Evolutionary conservation across 2,797 vertebrate genomes (phyloP), one percentile per base, ranked within the genome.

Genomic region (Pterois miles): DNA sequence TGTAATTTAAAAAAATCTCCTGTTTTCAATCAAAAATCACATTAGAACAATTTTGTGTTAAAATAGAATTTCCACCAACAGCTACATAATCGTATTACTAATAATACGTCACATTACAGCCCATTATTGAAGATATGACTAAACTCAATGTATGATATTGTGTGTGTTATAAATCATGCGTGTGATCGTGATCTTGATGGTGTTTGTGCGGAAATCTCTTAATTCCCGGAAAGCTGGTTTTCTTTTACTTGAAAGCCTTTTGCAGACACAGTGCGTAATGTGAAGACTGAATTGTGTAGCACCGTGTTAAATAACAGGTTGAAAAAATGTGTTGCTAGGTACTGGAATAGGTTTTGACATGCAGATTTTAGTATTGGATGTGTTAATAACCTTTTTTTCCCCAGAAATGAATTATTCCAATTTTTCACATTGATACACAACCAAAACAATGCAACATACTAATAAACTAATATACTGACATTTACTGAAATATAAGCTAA

Each of bases 221-320:
- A 31, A 76, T 76, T 77, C 53, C 66, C 27, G 34, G 85, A 89
- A 84, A 78, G 56, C 66, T 34, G 57, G 38, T 75, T 43, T 43
- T 84, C 67, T 18, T 70, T 73, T 10, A 38, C 16, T 52, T 48
- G 16, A 60, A 65, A 76, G 54, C 6, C 25, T 59, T 74, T 65
- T 58, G 33, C 6, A 10, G n/a, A 71, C 31, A 53, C 71, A 62
- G 53, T 46, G 33, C 27, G 65, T 56, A 0, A 9, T 46, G 64
- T 54, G 64, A 38, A 59, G 23, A 60, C 68, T 36, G 54, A 33
- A 59, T 52, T 12, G 0, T 36, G 34, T 33, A 73, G 34, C 54
- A 10, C 40, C 10, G 13, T 43, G 13, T 67, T 33, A 60, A 74
- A 62, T 62, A 31, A 60, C 7, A 52, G 12, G 9, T 59, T 52